phyloP scores from a whole-genome alignment of 1,140 invertebrate genomes.

The Geopemphigus sp. region DNA sequence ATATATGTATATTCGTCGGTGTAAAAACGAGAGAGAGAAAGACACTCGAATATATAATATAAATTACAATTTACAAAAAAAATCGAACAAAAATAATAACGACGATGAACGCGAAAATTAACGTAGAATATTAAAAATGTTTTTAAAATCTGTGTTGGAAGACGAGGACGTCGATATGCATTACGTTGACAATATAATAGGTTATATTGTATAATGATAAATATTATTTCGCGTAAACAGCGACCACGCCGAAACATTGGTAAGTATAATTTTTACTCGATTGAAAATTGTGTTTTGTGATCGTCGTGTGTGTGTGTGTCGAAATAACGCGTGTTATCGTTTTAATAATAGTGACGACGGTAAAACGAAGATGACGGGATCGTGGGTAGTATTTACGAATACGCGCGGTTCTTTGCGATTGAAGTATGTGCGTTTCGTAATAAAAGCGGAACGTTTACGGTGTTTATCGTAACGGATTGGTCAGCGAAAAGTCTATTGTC shows the following conservation, averaged over 20 bases:
- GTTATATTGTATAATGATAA: neutral
- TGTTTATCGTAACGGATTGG: no score
- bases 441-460: no score
- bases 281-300: no score
- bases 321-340: no score
- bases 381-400: no score
- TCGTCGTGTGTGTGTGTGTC: no score
- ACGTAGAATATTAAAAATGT: neutral
- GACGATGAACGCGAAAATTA: neutral
- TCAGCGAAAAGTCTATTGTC: no score
- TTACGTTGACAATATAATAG: constrained; percentile 32
- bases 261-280: no score
- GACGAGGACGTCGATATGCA: constrained; percentile 50
- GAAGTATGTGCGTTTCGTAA: no score
- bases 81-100: neutral
- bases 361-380: no score
- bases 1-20: neutral
- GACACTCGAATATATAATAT: constrained; percentile 37
- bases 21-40: constrained; percentile 44
- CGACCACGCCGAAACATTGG: neutral
- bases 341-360: no score
- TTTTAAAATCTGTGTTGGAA: constrained; percentile 47
- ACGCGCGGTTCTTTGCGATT: no score
- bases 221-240: constrained; percentile 4
- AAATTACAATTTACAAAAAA: constrained; percentile 35